Evolutionary conservation across 2,113 vertebrate genomes (phyloP), one percentile per base, ranked within the genome.

Genomic region (Salvelinus namaycush): DNA sequence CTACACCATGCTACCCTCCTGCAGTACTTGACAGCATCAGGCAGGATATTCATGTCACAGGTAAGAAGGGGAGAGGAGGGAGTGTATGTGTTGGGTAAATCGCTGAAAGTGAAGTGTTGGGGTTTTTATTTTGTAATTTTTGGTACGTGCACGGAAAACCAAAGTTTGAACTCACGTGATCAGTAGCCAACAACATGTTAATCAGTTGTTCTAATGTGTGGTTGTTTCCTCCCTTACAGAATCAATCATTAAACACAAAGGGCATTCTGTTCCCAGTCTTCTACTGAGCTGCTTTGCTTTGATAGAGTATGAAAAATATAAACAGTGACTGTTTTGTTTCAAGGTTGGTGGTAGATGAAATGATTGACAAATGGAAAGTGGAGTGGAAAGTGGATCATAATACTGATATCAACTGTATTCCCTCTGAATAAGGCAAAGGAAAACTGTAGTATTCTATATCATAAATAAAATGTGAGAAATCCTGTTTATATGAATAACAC

Each of bases 161-260:
- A 51, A 51, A 4, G 51, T 14, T 54, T 54, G 12, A 44, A 44
- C 39, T 44, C 39, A 44, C 2, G 39, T 44, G 39, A 44, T 9
- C 39, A 11, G 39, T 54, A 16, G 51, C 51, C 12, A 54, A 51
- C 14, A 51, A 54, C 14, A 54, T 54, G 51, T 54, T 54, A 16
- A 4, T 34, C 31, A 34, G n/a, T 29, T 64, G n/a, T 65, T 24
- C 72, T 65, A 27, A 54, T 66, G n/a, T 74, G 22, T 67, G 39
- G 22, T 76, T 81, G 66, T 78, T 76, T 69, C 79, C 65, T 76
- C 48, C 49, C 49, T 60, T 29, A 62, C 72, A 22, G 18, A 79
- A 83, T 89, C 68, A 83, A 85, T 91, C 81, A 86, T 79, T 82
- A 29, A 74, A 64, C 44, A 89, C 89, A 90, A 87, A 80, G 71